Evolutionary conservation across 1,140 invertebrate species (phyloP).

Genomic region (Planococcus citri): DNA sequence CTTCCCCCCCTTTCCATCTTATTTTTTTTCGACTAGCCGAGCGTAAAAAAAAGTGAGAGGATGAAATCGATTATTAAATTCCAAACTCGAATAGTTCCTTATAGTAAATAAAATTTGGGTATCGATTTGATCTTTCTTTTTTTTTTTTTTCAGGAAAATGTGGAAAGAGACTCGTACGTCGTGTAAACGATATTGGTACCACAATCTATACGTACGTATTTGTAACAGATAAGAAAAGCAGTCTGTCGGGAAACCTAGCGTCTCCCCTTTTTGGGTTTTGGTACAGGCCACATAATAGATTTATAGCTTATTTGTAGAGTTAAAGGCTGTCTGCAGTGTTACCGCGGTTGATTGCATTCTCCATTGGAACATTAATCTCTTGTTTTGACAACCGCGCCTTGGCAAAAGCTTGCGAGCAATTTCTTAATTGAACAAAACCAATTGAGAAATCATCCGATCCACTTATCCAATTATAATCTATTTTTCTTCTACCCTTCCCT

Average conservation of each 20-base stretch:
- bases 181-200: no score
- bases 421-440: conserved; percentile 20
- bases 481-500: background rate
- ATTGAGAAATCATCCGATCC: conserved; percentile 19
- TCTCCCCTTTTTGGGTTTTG: background rate
- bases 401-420: conserved; percentile 13
- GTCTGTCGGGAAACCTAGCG: background rate
- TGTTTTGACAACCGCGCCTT: conserved; percentile 19
- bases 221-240: background rate
- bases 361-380: conserved; percentile 19
- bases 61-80: no score
- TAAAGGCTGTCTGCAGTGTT: conserved; percentile 17
- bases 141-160: no score
- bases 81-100: no score
- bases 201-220: no score
- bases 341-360: conserved; percentile 18
- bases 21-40: no score
- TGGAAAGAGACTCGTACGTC: no score
- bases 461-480: conserved; percentile 20
- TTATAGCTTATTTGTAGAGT: conserved; percentile 16
- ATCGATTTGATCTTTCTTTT: no score
- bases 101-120: no score
- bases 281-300: conserved; percentile 15
- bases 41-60: no score
- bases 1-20: no score